phyloP scores from a whole-genome alignment of 2,888 invertebrate genomes.

The Meganola albula region DNA sequence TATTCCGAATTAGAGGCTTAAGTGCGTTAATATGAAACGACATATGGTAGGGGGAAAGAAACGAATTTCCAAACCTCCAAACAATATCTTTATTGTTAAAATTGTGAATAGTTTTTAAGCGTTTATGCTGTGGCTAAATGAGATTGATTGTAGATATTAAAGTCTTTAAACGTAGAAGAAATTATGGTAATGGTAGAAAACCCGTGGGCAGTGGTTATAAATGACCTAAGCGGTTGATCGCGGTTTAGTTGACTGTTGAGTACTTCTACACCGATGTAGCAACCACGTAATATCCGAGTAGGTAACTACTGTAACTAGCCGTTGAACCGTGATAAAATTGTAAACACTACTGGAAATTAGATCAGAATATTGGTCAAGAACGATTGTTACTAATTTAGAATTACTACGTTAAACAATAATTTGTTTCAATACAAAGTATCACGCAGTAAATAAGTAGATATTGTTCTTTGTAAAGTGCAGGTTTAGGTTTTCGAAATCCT shows the following conservation, averaged over 20 bases:
- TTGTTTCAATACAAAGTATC: conserved; percentile 1
- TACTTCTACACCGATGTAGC: conserved; percentile 6
- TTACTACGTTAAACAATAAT: too few species aligned
- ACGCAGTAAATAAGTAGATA: conserved; percentile 4
- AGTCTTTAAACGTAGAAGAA: too few species aligned
- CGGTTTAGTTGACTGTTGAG: conserved; percentile 1
- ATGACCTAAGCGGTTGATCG: too few species aligned
- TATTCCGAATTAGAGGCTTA: conserved; percentile 56
- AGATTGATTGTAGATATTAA: too few species aligned
- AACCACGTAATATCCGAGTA: conserved; percentile 32
- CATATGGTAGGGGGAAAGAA: conserved; percentile 21
- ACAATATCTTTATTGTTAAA: too few species aligned
- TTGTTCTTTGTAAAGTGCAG: conserved; percentile 5
- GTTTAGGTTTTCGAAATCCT: too few species aligned
- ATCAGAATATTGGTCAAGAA: conserved; percentile 27
- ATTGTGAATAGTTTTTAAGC: too few species aligned
- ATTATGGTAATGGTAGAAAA: too few species aligned
- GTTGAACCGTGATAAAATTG: conserved; percentile 35
- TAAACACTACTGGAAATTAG: conserved; percentile 38
- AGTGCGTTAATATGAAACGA: conserved; percentile 42
- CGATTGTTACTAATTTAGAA: conserved; percentile 6
- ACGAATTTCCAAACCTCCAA: too few species aligned
- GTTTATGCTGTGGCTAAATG: too few species aligned
- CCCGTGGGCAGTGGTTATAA: too few species aligned
- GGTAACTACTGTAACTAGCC: conserved; percentile 19